These are phyloP conservation scores for Emydoidea blandingii DNA, from an alignment of 2,797 vertebrate species.

Conservation along the genomic window DNA sequence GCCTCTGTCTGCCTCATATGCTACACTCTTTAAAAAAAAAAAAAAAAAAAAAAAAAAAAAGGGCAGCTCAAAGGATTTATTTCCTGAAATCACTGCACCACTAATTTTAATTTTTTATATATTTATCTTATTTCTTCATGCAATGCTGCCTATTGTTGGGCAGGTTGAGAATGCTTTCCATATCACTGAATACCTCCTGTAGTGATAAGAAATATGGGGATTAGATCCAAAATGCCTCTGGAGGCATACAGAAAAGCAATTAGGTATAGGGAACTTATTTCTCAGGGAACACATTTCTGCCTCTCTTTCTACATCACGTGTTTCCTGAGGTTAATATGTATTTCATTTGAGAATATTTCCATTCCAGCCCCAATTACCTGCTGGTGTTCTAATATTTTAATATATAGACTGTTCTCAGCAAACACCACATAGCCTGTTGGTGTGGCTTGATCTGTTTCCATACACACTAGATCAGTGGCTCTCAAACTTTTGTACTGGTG, in stretches of 20 bases:
- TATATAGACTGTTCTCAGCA: neutral
- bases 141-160: accelerated
- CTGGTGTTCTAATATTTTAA: neutral
- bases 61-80: neutral
- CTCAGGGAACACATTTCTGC: neutral
- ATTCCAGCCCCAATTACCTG: neutral
- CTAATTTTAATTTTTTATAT: neutral
- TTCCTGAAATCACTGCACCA: neutral
- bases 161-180: neutral
- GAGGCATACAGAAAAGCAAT: neutral
- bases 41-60: neutral
- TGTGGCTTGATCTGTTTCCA: neutral
- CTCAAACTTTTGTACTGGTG: too few relatives aligned
- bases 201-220: neutral
- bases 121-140: neutral
- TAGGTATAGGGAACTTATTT: neutral
- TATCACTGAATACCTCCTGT: neutral
- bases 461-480: neutral
- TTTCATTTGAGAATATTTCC: neutral
- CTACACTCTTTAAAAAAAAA: neutral
- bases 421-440: neutral
- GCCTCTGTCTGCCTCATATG: conserved; percentile 23
- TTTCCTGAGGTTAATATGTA: neutral
- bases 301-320: neutral
- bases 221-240: neutral